Percentiles rank a stretch among this genome's conserved stretches.
phyloP scores from a whole-genome alignment of 2,888 invertebrate genomes.

The Synergus laeviventris region DNA sequence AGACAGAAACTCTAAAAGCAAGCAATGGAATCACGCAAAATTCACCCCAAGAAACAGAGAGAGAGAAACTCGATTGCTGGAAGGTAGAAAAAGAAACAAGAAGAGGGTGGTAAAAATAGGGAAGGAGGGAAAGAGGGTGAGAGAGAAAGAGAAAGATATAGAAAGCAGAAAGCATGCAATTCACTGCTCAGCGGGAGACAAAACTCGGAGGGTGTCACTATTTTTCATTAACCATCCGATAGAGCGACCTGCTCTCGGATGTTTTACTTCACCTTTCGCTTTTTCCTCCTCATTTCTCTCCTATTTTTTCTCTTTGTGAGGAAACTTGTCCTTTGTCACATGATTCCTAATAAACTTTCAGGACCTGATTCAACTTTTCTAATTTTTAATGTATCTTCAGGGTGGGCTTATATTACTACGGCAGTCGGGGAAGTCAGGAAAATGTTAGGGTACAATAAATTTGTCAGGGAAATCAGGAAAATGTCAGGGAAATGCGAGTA shows the following conservation, averaged over 20 bases:
- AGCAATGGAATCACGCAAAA: slow-evolving; percentile 66
- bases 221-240: slow-evolving; percentile 73
- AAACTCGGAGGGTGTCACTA: slow-evolving; percentile 66
- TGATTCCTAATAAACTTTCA: slow-evolving; percentile 55
- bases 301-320: slow-evolving; percentile 40
- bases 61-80: slow-evolving; percentile 50
- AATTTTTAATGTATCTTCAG: background rate
- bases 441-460: no score
- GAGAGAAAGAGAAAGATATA: slow-evolving; percentile 54
- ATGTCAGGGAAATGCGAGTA: no score
- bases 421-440: no score
- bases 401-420: no score
- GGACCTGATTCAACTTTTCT: slow-evolving; percentile 64
- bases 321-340: slow-evolving; percentile 57
- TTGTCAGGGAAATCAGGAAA: no score
- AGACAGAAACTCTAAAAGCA: slow-evolving; percentile 62
- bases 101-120: slow-evolving; percentile 42
- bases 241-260: slow-evolving; percentile 59
- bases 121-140: slow-evolving; percentile 45
- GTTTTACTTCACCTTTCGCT: slow-evolving; percentile 57
- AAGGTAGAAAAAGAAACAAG: slow-evolving; percentile 45
- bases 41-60: slow-evolving; percentile 55
- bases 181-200: slow-evolving; percentile 65
- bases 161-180: slow-evolving; percentile 63
- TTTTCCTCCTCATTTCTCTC: slow-evolving; percentile 41